phyloP scores from a whole-genome alignment of 35 echinoderm and acorn worm species.

The Chiridota heheva region DNA sequence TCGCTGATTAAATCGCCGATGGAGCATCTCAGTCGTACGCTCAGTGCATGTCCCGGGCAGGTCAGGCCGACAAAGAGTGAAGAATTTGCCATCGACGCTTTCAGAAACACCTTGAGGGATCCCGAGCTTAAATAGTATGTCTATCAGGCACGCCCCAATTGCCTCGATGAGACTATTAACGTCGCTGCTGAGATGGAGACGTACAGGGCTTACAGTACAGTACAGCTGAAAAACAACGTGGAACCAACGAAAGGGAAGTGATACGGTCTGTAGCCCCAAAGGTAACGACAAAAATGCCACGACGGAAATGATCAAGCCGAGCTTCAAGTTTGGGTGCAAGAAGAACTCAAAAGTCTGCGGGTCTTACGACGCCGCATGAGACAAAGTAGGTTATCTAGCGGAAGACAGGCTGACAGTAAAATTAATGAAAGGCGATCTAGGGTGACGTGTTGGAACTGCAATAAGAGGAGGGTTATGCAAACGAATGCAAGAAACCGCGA shows the following conservation, averaged over 20 bases:
- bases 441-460: slow-evolving; percentile 1
- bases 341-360: background rate
- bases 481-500: background rate
- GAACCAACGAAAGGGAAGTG: background rate
- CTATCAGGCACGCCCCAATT: background rate
- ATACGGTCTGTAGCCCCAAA: background rate
- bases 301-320: background rate
- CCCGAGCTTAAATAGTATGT: background rate
- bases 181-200: slow-evolving; percentile 4
- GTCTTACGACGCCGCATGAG: background rate
- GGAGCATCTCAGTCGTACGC: too few species aligned
- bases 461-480: background rate
- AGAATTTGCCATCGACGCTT: background rate
- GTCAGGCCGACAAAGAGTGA: too few species aligned
- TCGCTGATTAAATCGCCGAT: too few species aligned
- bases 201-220: too few species aligned
- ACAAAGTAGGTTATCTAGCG: too few species aligned
- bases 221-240: background rate
- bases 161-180: background rate
- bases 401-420: background rate
- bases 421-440: background rate
- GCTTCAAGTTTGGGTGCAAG: background rate
- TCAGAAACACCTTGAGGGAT: background rate
- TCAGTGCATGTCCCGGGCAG: too few species aligned
- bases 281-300: background rate